phyloP scores from a whole-genome alignment of 2,888 invertebrate genomes.

The Cacoxenus indagator region DNA sequence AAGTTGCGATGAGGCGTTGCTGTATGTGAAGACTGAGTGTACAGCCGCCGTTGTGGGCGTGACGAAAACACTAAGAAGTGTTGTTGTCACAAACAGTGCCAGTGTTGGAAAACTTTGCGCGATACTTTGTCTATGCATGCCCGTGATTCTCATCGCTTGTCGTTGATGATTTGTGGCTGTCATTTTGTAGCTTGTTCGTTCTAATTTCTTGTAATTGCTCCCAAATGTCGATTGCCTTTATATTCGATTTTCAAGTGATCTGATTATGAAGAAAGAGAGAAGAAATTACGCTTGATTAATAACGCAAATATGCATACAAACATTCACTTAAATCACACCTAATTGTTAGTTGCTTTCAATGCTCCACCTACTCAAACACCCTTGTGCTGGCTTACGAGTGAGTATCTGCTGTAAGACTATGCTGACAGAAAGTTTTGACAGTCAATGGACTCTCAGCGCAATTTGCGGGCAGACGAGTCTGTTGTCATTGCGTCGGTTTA shows the following conservation, averaged over 20 bases:
- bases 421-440: neutral
- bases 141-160: slow-evolving; percentile 36
- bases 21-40: slow-evolving; percentile 64
- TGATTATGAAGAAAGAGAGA: too few species aligned
- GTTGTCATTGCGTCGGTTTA: neutral
- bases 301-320: too few species aligned
- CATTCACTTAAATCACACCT: too few species aligned
- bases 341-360: too few species aligned
- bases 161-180: slow-evolving; percentile 22
- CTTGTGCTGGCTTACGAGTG: neutral
- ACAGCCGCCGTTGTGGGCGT: slow-evolving; percentile 48
- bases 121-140: slow-evolving; percentile 4
- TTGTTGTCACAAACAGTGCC: neutral
- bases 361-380: too few species aligned
- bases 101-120: slow-evolving; percentile 9
- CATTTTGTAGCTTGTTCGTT: slow-evolving; percentile 34
- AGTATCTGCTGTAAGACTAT: too few species aligned
- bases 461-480: neutral
- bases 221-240: neutral
- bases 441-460: neutral
- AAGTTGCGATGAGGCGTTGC: slow-evolving; percentile 66
- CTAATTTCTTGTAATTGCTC: slow-evolving; percentile 11
- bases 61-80: slow-evolving; percentile 4
- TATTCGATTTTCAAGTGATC: neutral
- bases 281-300: too few species aligned